Conservation (phyloP, 2,113 vertebrate species). For the Microtus ochrogaster region DNA sequence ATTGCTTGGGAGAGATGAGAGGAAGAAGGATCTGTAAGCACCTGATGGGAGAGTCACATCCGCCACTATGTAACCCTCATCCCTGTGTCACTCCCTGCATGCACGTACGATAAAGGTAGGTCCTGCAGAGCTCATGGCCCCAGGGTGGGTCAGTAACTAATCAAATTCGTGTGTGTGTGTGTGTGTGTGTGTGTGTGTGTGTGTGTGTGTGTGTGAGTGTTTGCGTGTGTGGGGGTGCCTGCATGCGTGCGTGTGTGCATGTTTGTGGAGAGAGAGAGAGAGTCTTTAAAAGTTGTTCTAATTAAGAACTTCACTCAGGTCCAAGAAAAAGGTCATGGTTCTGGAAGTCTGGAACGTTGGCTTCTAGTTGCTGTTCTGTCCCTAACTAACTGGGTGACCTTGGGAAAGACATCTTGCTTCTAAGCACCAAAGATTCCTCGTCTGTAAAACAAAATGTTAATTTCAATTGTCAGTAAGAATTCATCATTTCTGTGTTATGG, state of each 20-base stretch:
- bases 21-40: background rate
- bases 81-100: background rate
- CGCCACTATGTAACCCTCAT: accelerated
- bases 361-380: background rate
- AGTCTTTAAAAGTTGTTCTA: background rate
- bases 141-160: background rate
- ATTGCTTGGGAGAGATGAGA: background rate
- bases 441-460: background rate
- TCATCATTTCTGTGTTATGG: too few relatives aligned
- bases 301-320: background rate
- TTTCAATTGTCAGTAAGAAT: background rate
- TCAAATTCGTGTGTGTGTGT: background rate
- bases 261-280: too few relatives aligned
- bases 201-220: too few relatives aligned
- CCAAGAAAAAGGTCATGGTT: background rate
- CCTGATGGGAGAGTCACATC: background rate
- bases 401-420: background rate
- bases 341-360: background rate
- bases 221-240: too few relatives aligned
- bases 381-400: background rate
- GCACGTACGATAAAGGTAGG: background rate
- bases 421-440: too few relatives aligned
- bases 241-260: too few relatives aligned
- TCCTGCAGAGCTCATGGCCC: background rate
- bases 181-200: too few relatives aligned